A percentile compares a stretch with the other conserved stretches of the same genome.
Evolutionary conservation across 2,888 invertebrate genomes (phyloP).

Genomic region (Catocala nupta): DNA sequence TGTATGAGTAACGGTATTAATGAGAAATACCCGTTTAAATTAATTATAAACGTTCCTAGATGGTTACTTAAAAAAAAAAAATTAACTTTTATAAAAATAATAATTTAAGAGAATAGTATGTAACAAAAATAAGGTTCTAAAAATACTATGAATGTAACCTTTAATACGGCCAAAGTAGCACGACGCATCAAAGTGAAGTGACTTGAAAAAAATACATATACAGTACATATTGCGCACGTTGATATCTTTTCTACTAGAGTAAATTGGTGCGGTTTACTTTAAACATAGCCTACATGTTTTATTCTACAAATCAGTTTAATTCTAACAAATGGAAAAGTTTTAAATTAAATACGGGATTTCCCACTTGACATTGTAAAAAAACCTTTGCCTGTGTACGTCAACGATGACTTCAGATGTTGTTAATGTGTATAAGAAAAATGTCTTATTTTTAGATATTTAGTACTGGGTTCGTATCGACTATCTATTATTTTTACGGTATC

Average conservation of each 20-base stretch:
- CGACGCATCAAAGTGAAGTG: background rate
- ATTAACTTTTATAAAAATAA: too few relatives aligned
- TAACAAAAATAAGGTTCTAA: too few relatives aligned
- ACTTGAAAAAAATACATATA: conserved; percentile 8
- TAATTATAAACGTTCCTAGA: too few relatives aligned
- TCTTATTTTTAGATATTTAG: too few relatives aligned
- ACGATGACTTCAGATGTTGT: background rate
- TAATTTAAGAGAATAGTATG: too few relatives aligned
- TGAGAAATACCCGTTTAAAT: too few relatives aligned
- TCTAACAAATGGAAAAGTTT: background rate
- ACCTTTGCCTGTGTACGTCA: background rate
- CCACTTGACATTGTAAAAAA: background rate
- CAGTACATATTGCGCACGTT: conserved; percentile 51
- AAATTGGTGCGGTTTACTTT: conserved; percentile 13
- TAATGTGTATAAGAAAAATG: background rate
- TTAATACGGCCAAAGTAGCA: too few relatives aligned
- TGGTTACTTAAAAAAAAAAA: too few relatives aligned
- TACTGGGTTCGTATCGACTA: too few relatives aligned
- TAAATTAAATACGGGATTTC: background rate
- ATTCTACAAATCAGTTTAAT: background rate
- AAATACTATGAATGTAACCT: too few relatives aligned
- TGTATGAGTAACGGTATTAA: too few relatives aligned
- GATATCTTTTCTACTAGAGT: conserved; percentile 59
- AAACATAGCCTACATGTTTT: background rate
- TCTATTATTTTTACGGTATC: too few relatives aligned